Evolutionary conservation across 2,888 invertebrate species (phyloP).

Genomic region (Cryptosula pallasiana): DNA sequence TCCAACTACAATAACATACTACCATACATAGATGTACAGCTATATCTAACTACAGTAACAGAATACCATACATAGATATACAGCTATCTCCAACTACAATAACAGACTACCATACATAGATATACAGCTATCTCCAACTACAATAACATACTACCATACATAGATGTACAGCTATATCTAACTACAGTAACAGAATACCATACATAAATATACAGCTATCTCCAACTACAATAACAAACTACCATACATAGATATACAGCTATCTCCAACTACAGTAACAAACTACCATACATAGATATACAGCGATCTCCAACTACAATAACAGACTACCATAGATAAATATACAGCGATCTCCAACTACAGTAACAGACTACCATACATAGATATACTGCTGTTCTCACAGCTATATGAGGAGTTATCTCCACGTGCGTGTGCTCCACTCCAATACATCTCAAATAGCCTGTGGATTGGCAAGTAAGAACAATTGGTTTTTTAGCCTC

Average conservation of each 20-base stretch:
- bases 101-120: constrained; percentile 10
- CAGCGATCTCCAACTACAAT: background rate
- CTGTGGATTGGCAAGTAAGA: constrained; percentile 1
- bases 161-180: background rate
- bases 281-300: constrained; percentile 1
- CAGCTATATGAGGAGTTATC: background rate
- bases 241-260: background rate
- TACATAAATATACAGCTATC: background rate
- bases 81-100: constrained; percentile 1
- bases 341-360: background rate
- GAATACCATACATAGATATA: background rate
- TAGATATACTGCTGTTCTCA: no score
- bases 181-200: constrained; percentile 5
- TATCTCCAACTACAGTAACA: constrained; percentile 5
- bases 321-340: constrained; percentile 5
- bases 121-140: constrained; percentile 1
- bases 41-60: constrained; percentile 1
- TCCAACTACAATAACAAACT: constrained; percentile 11
- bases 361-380: constrained; percentile 7
- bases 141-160: constrained; percentile 13
- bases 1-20: constrained; percentile 11
- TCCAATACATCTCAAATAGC: background rate
- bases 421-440: constrained; percentile 4
- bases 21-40: background rate
- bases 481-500: constrained; percentile 13